phyloP scores from a whole-genome alignment of 2,113 vertebrate species.

The Myiopsitta monachus region DNA sequence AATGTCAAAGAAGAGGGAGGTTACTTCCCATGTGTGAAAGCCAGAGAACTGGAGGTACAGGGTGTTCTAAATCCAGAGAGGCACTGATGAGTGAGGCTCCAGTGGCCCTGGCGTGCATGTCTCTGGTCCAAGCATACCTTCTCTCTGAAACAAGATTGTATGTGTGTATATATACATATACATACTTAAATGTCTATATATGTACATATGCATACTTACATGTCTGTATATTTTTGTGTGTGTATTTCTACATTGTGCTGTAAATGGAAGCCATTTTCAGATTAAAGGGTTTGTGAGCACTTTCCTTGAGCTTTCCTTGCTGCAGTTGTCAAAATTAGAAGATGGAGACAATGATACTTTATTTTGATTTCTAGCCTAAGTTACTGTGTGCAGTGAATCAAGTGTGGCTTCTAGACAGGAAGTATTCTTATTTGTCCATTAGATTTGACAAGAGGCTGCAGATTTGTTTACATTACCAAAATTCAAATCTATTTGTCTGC shows the following conservation, averaged over 20 bases:
- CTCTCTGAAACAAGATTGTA: background rate
- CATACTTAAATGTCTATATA: background rate
- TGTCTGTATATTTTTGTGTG: background rate
- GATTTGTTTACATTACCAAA: background rate
- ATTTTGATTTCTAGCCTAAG: background rate
- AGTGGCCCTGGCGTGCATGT: background rate
- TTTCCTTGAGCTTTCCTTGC: background rate
- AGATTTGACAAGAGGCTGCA: background rate
- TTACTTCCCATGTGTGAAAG: background rate
- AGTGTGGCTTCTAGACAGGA: background rate
- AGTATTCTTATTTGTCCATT: background rate
- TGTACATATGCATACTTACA: background rate
- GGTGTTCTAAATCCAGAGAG: background rate
- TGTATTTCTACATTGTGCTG: background rate
- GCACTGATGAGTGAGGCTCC: background rate
- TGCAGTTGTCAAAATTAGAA: background rate
- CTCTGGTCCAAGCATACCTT: background rate
- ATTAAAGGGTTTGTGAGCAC: background rate
- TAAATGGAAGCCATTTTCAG: background rate
- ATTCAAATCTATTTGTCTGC: constrained; percentile 6
- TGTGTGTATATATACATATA: background rate
- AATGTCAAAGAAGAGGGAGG: background rate
- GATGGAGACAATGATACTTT: background rate
- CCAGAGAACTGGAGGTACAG: background rate
- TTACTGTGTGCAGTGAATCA: background rate